Evolutionary conservation across 2,797 vertebrate species (phyloP).

Genomic region (Rhincodon typus): DNA sequence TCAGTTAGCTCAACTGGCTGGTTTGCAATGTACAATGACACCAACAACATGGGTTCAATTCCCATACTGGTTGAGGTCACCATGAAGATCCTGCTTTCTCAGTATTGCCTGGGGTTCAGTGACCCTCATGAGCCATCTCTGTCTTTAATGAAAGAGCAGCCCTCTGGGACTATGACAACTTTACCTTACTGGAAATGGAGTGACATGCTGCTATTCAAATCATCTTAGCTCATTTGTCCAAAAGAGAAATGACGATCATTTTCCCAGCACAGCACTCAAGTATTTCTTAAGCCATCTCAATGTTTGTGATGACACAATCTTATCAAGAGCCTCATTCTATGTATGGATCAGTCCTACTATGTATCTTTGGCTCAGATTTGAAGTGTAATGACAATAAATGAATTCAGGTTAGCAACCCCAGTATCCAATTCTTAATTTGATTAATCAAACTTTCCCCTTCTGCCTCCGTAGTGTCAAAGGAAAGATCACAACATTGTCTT

Average conservation of each 20-base stretch:
- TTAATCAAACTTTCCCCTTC: not conserved
- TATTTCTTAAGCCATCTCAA: not conserved
- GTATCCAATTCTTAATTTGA: not conserved
- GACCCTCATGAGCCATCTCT: too few relatives aligned
- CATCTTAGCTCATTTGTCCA: not conserved
- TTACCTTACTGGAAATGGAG: not conserved
- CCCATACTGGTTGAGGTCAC: too few relatives aligned
- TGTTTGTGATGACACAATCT: not conserved
- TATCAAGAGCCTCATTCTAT: not conserved
- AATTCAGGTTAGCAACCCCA: not conserved
- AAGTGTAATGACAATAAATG: not conserved
- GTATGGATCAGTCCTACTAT: not conserved
- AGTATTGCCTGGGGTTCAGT: too few relatives aligned
- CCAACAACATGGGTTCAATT: too few relatives aligned
- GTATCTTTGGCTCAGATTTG: not conserved
- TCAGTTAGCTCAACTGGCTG: too few relatives aligned
- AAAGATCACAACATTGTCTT: not conserved
- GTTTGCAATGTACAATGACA: too few relatives aligned
- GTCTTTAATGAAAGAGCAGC: too few relatives aligned
- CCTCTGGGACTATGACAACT: too few relatives aligned
- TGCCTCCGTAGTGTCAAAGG: not conserved
- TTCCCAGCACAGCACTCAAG: not conserved
- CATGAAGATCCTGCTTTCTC: too few relatives aligned
- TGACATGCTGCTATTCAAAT: not conserved
- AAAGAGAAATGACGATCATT: not conserved